Conservation (phyloP, 2,113 vertebrate genomes). For the Corydoras maculifer region DNA sequence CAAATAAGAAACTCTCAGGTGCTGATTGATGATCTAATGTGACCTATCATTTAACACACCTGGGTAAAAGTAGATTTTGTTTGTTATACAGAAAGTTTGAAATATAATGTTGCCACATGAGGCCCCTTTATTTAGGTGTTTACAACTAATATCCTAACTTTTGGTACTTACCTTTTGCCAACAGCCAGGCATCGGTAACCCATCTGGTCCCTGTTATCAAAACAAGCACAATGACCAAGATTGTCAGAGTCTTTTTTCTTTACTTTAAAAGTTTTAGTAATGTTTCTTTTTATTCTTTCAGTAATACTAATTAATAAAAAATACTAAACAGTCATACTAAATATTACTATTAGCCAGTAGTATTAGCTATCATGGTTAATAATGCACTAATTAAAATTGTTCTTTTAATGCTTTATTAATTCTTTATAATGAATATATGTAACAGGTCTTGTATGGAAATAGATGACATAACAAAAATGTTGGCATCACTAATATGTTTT, state of each 20-base stretch:
- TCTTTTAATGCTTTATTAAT: too few species aligned
- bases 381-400: not conserved
- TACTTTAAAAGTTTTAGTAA: slow-evolving; percentile 2
- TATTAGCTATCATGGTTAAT: not conserved
- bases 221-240: slow-evolving; percentile 4
- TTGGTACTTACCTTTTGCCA: slow-evolving; percentile 83
- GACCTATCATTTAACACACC: too few species aligned
- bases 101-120: too few species aligned
- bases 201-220: slow-evolving; percentile 85
- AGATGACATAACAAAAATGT: too few species aligned
- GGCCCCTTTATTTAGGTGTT: too few species aligned
- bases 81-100: too few species aligned
- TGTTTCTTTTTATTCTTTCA: not conserved
- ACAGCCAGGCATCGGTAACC: slow-evolving; percentile 97
- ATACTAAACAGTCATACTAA: not conserved
- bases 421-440: not conserved
- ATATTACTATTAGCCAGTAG: not conserved
- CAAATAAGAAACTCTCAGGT: too few species aligned
- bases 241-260: not conserved
- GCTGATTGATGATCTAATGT: too few species aligned
- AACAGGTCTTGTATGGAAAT: not conserved
- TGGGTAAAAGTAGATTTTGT: too few species aligned
- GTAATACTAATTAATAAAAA: not conserved
- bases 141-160: too few species aligned
- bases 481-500: too few species aligned